phyloP scores from a whole-genome alignment of 2,113 vertebrate species.

The Oreochromis niloticus region DNA sequence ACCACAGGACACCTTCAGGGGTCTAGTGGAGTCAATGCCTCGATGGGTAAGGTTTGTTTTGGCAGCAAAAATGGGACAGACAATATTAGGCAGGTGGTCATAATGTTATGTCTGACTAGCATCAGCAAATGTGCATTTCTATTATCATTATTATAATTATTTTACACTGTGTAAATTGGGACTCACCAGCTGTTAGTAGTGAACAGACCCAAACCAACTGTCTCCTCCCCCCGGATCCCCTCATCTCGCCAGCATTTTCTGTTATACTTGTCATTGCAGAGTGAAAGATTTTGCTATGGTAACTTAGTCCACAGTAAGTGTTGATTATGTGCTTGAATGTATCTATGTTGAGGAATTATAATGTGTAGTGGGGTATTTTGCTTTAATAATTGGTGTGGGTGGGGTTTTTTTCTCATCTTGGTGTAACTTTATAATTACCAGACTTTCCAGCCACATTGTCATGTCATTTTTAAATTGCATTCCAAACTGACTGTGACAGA shows the following conservation, averaged over 20 bases:
- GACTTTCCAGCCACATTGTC: not conserved
- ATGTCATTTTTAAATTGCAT: not conserved
- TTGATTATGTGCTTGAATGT: not conserved
- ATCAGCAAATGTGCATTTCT: not conserved
- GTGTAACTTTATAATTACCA: not conserved
- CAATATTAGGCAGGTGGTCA: not conserved
- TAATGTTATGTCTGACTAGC: not conserved
- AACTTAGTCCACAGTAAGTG: not conserved
- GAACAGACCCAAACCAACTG: not conserved
- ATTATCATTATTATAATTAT: not conserved
- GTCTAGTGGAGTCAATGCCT: not conserved
- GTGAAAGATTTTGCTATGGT: not conserved
- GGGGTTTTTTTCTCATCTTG: not conserved
- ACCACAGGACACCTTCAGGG: not conserved
- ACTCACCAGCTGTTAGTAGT: not conserved
- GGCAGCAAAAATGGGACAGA: not conserved
- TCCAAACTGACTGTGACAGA: not conserved
- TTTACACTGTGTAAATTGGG: not conserved
- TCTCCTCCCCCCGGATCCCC: not conserved
- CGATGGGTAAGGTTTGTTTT: not conserved
- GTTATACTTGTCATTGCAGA: not conserved
- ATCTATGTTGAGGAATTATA: not conserved
- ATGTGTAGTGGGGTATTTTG: not conserved
- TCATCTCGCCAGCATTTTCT: not conserved
- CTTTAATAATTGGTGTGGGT: not conserved